Evolutionary conservation across 1,140 invertebrate genomes (phyloP), one percentile per base, ranked within the genome.

Genomic region (Meloidogyne floridensis): DNA sequence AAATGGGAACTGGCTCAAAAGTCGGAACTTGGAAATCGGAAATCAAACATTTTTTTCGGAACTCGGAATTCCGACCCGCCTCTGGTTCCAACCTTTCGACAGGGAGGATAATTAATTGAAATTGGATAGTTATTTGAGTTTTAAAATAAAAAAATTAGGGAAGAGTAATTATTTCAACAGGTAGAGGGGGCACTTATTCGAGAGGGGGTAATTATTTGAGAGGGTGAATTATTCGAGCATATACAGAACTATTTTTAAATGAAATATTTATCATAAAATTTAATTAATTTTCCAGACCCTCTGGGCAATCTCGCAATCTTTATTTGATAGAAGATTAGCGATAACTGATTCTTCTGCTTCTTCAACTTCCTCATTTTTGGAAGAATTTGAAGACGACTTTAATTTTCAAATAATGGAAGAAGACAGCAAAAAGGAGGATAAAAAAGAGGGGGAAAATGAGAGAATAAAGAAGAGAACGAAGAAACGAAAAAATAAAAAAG

Each of bases 401-500:
- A 72, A 72, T 72, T 51, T 47, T 3, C 7, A 32, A 7, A 6
- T 47, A 65, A 78, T 20, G 77, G 18, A 43, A 15, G 77, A 59
- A 72, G 75, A 43, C 9, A 78, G 13, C n/a, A 32, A 11, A 71
- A 20, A 65, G 8, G 15, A 69, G 13, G 47, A 47, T 11, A 77
- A 43, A 59, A 77, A 43, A 77, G 32, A 32, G 32, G 75, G 32
- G 32, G 5, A 43, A 65, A 77, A 59, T 32, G 42, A 51, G 42
- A 77, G 53, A 65, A 77, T 15, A n/a, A 77, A 15, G 42, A 51
- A 77, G 77, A 75, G 18, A 78, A 47, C 77, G 59, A 72, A 79
- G 4, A 47, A 72, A 74, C 3, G 77, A 72, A 79, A 65, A 69
- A 43, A 42, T 72, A 72, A 74, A 54, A 32, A 6, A 7, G 18